Conservation (phyloP, 2,888 invertebrate species). For the Saturnia japonica region DNA sequence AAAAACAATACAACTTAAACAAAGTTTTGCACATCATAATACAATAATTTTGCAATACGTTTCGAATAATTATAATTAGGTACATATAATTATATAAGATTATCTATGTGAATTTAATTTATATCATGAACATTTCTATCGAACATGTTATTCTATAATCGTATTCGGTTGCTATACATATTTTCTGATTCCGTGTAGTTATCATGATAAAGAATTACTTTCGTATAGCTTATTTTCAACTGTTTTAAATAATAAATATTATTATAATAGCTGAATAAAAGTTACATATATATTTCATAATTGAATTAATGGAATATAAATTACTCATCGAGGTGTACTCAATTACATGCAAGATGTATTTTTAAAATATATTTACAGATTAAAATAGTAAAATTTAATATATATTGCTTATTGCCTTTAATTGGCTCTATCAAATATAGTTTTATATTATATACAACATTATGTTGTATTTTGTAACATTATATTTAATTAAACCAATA, state of each 20-base stretch:
- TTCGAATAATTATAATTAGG: slow-evolving; percentile 37
- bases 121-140: slow-evolving; percentile 35
- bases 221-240: slow-evolving; percentile 1
- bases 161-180: slow-evolving; percentile 10
- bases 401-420: neutral
- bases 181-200: slow-evolving; percentile 13
- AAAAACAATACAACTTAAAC: neutral
- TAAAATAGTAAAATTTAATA: neutral
- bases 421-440: neutral
- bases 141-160: slow-evolving; percentile 31
- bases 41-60: slow-evolving; percentile 25
- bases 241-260: slow-evolving; percentile 4
- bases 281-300: neutral
- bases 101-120: slow-evolving; percentile 20
- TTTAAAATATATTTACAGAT: neutral
- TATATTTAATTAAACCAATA: neutral
- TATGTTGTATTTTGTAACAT: too few species aligned
- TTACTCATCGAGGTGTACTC: neutral
- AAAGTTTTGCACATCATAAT: neutral
- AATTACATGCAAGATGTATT: neutral
- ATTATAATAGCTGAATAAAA: neutral
- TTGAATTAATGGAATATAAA: neutral
- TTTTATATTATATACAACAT: neutral
- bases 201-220: neutral
- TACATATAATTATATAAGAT: too few species aligned